Evolutionary conservation across 2,888 invertebrate species (phyloP).

Genomic region (Myathropa florea): DNA sequence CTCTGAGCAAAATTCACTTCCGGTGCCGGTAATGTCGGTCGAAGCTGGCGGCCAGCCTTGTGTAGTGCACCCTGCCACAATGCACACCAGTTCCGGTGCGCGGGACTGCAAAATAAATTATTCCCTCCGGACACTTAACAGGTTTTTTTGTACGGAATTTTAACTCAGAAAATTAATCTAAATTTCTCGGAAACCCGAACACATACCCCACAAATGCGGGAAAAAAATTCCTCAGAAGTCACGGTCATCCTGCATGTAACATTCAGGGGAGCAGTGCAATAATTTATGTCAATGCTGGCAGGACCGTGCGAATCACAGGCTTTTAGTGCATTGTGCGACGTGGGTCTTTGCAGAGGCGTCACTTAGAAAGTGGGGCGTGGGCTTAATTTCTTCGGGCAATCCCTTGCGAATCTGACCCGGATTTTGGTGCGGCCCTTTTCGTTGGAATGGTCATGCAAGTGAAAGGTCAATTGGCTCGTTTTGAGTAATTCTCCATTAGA

Average conservation of each 20-base stretch:
- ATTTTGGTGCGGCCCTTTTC: slow-evolving; percentile 25
- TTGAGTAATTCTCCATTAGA: slow-evolving; percentile 60
- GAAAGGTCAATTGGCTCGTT: slow-evolving; percentile 66
- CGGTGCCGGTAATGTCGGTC: slow-evolving; percentile 27
- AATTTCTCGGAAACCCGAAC: slow-evolving; percentile 17
- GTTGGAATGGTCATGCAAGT: slow-evolving; percentile 31
- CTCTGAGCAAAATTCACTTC: slow-evolving; percentile 32
- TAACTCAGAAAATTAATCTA: slow-evolving; percentile 6
- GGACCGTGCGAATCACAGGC: slow-evolving; percentile 31
- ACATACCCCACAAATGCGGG: not conserved
- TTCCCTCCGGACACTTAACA: slow-evolving; percentile 40
- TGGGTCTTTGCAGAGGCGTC: not conserved
- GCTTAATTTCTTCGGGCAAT: not conserved
- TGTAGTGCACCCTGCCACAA: slow-evolving; percentile 13
- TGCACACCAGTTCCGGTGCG: slow-evolving; percentile 46
- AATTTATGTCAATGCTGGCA: slow-evolving; percentile 62
- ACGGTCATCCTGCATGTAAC: slow-evolving; percentile 61
- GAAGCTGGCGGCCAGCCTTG: not conserved
- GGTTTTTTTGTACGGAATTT: slow-evolving; percentile 31
- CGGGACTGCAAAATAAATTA: slow-evolving; percentile 46
- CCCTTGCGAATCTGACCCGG: slow-evolving; percentile 29
- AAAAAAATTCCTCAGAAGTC: slow-evolving; percentile 40
- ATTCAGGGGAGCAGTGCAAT: slow-evolving; percentile 37
- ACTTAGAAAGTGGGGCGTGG: not conserved
- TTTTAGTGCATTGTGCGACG: slow-evolving; percentile 32